These are phyloP conservation scores for Brachystomella parvula DNA, from an alignment of 1,140 invertebrate species.

Conservation along the genomic window DNA sequence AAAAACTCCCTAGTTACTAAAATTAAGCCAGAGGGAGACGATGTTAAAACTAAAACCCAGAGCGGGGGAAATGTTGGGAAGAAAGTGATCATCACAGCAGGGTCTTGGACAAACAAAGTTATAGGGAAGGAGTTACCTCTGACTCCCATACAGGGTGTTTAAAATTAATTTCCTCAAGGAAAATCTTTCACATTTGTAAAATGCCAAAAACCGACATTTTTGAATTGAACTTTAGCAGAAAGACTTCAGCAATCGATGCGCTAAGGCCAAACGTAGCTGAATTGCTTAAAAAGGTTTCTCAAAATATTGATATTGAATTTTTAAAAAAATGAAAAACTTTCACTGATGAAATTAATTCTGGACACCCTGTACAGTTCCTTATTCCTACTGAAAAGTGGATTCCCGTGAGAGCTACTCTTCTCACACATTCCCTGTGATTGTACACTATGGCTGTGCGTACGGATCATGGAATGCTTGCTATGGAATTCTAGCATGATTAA, in stretches of 20 bases:
- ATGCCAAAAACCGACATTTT: no score
- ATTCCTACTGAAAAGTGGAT: conserved; percentile 31
- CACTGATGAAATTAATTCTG: no score
- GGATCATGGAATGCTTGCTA: neutral
- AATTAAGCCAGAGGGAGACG: neutral
- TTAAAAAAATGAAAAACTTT: no score
- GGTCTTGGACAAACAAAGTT: conserved; percentile 33
- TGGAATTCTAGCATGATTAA: conserved; percentile 30
- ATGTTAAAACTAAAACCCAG: neutral
- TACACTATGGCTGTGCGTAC: conserved; percentile 18
- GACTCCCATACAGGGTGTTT: conserved; percentile 17
- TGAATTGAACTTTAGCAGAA: no score
- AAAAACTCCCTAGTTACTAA: conserved; percentile 24
- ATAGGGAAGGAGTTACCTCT: conserved; percentile 20
- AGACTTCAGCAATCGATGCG: no score
- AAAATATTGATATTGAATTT: no score
- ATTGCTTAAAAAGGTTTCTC: no score
- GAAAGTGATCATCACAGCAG: conserved; percentile 31
- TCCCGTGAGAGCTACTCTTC: conserved; percentile 12
- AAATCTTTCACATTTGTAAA: no score
- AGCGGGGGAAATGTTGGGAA: conserved; percentile 2
- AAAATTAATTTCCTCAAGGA: no score
- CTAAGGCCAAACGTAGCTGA: no score
- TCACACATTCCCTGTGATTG: conserved; percentile 26
- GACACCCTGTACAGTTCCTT: no score